Base-by-base conservation (phyloP, 2,113 vertebrate species). In the Sphyrna mokarran region DNA sequence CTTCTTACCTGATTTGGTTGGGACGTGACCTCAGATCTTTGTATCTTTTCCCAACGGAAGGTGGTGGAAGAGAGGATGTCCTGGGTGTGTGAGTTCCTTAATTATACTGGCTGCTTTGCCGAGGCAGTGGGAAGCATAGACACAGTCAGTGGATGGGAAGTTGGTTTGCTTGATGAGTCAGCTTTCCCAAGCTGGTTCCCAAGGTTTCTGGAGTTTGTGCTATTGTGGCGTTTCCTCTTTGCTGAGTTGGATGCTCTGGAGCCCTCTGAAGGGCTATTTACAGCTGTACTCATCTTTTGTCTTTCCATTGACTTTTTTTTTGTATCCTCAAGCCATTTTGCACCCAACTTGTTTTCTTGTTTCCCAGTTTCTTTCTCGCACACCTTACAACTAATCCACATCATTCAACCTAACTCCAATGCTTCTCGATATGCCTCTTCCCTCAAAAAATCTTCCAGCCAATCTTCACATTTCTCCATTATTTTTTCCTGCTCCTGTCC, bases 391-490 rank as follows among this genome's bases (percentile, higher is more conserved):
- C 37, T 7, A n/a, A 20, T 22, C 80, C 14, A 66, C 7, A 7
- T 66, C 3, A 4, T 93, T 37, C 61, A 20, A 40, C 14, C 16
- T 83, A 16, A 43, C 16, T 18, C 40, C 16, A 5, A 22, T 93
- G 61, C 63, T 93, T 37, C 61, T 68, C 48, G 22, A 22, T 93
- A 33, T 93, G 7, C 29, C 37, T 93, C n/a, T 66, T 10, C 18
- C 10, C 58, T 37, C 33, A 66, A 93, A 93, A n/a, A 93, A 93
- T 93, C 89, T 66, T n/a, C 61, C 33, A 20, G n/a, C 10, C n/a
- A 40, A 93, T 66, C 61, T 93, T n/a, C n/a, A 93, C 89, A 93
- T 66, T 93, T 93, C 33, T 68, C 61, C 89, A 22, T n/a, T n/a
- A 68, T 66, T 91, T 63, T 40, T 91, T 63, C 58, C 58, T n/a